Percentiles rank a stretch among this genome's conserved stretches.
phyloP scores from a whole-genome alignment of 2,888 invertebrate genomes.

The Caenorhabditis becei region DNA sequence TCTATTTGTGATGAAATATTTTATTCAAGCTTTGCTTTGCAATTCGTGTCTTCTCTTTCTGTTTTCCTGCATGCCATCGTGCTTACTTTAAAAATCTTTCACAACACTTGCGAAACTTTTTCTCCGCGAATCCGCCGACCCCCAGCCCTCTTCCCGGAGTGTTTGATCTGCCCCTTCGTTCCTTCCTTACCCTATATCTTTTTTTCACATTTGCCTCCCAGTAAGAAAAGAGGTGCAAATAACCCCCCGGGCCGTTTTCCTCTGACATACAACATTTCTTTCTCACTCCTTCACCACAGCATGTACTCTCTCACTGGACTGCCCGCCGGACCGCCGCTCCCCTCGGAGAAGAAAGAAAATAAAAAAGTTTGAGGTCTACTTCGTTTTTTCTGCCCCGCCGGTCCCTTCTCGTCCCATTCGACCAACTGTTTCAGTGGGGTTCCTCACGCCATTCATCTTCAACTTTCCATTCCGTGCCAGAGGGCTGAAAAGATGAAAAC shows the following conservation, averaged over 20 bases:
- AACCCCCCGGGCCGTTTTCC: not conserved
- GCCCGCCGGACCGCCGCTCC: slow-evolving; percentile 28
- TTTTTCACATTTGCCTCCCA: not conserved
- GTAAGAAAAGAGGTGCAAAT: slow-evolving; percentile 1
- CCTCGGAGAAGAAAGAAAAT: slow-evolving; percentile 21
- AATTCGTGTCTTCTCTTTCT: too few relatives aligned
- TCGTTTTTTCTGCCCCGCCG: slow-evolving; percentile 11
- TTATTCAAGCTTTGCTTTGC: too few relatives aligned
- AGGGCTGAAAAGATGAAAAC: not conserved
- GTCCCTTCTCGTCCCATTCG: not conserved
- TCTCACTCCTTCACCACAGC: slow-evolving; percentile 2
- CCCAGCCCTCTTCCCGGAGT: not conserved
- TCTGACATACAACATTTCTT: slow-evolving; percentile 22
- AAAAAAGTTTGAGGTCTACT: slow-evolving; percentile 25
- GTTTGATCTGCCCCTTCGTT: not conserved
- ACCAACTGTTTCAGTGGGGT: slow-evolving; percentile 14
- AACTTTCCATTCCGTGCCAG: not conserved
- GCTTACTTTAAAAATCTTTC: not conserved
- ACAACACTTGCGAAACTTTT: too few relatives aligned
- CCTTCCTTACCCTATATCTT: not conserved
- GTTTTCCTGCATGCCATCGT: too few relatives aligned
- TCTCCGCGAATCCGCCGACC: not conserved
- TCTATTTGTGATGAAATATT: too few relatives aligned
- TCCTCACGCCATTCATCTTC: not conserved
- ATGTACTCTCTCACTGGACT: slow-evolving; percentile 20